Percentiles rank a stretch among this genome's conserved stretches.
Evolutionary conservation across 2,797 vertebrate species (phyloP).

Genomic region (Mormyrops attenuatus): DNA sequence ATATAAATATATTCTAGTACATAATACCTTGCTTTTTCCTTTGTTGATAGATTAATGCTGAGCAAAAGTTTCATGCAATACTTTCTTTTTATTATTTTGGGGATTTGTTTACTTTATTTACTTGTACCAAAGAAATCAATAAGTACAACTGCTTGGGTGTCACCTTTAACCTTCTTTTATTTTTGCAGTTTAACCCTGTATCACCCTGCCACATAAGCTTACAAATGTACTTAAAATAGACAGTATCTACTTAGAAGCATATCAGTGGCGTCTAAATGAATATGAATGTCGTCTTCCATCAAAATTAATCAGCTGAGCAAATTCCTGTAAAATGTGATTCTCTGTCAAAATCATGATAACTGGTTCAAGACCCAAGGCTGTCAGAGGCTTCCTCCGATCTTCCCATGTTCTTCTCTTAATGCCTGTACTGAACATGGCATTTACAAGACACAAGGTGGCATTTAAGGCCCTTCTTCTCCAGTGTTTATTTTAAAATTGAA

Average conservation of each 20-base stretch:
- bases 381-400: background rate
- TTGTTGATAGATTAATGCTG: background rate
- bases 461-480: background rate
- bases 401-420: background rate
- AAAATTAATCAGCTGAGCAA: background rate
- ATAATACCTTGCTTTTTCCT: background rate
- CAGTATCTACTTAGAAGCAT: background rate
- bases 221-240: constrained; percentile 11
- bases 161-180: constrained; percentile 3
- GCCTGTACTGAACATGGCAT: background rate
- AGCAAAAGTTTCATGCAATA: background rate
- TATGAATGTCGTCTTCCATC: constrained; percentile 13
- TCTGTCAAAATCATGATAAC: background rate
- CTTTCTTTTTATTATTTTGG: background rate
- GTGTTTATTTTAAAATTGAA: background rate
- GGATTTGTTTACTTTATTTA: constrained; percentile 18
- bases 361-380: background rate
- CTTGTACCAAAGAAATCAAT: constrained; percentile 37
- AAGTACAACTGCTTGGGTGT: constrained; percentile 24
- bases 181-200: background rate
- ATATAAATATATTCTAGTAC: background rate
- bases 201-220: background rate
- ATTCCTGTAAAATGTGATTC: background rate
- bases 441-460: background rate
- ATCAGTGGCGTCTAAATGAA: constrained; percentile 2